Conservation (phyloP, 2,113 vertebrate genomes). For the Arothron firmamentum region DNA sequence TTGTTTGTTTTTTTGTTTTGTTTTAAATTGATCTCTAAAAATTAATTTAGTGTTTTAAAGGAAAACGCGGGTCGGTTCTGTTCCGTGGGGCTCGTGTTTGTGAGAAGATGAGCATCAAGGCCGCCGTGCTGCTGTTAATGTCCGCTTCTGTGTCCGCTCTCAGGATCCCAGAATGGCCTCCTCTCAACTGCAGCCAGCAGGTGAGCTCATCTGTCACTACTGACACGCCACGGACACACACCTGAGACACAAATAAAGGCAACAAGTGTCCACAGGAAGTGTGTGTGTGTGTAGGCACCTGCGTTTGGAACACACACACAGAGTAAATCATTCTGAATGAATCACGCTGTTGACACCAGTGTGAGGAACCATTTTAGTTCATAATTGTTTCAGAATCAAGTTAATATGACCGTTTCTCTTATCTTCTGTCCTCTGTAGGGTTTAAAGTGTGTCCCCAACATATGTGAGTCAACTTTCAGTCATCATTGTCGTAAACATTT, state of each 20-base stretch:
- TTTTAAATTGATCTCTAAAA: background rate
- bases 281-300: too few species aligned
- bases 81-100: too few species aligned
- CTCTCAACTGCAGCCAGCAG: conserved; percentile 23
- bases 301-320: too few species aligned
- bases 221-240: too few species aligned
- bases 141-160: conserved; percentile 1
- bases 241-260: too few species aligned
- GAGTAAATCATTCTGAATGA: too few species aligned
- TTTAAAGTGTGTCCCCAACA: conserved; percentile 32
- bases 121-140: accelerated
- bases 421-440: conserved; percentile 32
- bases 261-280: too few species aligned
- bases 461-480: conserved; percentile 49
- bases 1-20: background rate
- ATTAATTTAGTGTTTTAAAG: background rate
- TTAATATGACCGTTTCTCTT: background rate
- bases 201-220: conserved; percentile 4
- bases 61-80: too few species aligned
- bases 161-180: background rate
- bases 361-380: too few species aligned
- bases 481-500: background rate
- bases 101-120: too few species aligned
- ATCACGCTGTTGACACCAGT: too few species aligned
- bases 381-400: too few species aligned